These are phyloP conservation scores for Notoglanidium macrostoma DNA, from an alignment of 2,797 vertebrate genomes.

Conservation along the genomic window DNA sequence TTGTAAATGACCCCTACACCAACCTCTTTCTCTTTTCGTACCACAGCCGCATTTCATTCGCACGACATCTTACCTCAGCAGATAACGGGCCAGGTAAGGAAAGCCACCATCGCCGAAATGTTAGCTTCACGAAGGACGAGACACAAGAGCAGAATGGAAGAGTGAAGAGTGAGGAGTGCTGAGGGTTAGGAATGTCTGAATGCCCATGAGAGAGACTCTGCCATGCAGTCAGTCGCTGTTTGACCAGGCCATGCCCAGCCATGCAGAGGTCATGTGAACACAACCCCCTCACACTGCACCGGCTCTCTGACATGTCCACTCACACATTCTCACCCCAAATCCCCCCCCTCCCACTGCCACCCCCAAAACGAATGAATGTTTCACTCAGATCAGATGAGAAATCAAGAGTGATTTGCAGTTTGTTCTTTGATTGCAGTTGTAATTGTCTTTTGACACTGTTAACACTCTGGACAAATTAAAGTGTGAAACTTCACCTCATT, in stretches of 20 bases:
- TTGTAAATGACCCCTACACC: background rate
- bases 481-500: background rate
- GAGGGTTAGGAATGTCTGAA: constrained; percentile 81
- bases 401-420: constrained; percentile 22
- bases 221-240: constrained; percentile 75
- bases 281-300: constrained; percentile 71
- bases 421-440: background rate
- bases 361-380: constrained; percentile 71
- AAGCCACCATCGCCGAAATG: background rate
- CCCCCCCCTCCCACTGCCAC: constrained; percentile 37
- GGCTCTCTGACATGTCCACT: constrained; percentile 70
- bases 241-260: constrained; percentile 75
- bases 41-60: background rate
- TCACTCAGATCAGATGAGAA: constrained; percentile 72
- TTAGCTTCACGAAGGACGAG: background rate
- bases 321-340: constrained; percentile 66
- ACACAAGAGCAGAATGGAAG: constrained; percentile 45
- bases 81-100: background rate
- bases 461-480: background rate
- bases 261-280: constrained; percentile 87
- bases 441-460: background rate
- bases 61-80: background rate
- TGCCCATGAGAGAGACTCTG: constrained; percentile 86
- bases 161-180: constrained; percentile 34
- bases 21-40: background rate